Evolutionary conservation across 2,797 vertebrate species (phyloP).

Genomic region (Monodelphis domestica): DNA sequence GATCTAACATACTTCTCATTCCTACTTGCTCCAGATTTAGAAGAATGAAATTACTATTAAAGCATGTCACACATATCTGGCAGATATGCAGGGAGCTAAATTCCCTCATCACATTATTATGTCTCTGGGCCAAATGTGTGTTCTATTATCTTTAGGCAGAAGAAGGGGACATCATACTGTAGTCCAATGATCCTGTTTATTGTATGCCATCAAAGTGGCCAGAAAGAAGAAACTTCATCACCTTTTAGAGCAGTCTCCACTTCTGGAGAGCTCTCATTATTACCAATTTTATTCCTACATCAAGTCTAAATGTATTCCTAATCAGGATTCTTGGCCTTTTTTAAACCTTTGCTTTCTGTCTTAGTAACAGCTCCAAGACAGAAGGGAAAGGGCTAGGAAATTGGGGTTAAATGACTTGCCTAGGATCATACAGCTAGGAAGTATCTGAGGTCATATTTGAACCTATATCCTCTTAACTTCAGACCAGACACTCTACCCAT

Average conservation of each 20-base stretch:
- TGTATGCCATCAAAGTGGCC: background rate
- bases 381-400: too few species aligned
- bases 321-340: background rate
- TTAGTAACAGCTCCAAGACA: too few species aligned
- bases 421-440: too few species aligned
- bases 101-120: background rate
- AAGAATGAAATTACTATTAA: background rate
- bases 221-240: background rate
- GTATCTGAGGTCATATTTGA: too few species aligned
- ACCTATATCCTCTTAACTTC: too few species aligned
- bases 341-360: too few species aligned
- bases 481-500: too few species aligned
- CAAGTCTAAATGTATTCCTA: background rate
- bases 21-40: background rate
- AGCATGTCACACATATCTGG: background rate
- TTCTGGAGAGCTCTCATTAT: background rate
- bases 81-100: background rate
- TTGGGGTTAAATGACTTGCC: too few species aligned
- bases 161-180: too few species aligned
- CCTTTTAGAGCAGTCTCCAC: background rate
- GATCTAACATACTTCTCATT: background rate
- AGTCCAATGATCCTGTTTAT: background rate
- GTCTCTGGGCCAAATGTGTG: background rate
- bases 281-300: background rate
- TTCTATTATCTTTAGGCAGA: background rate